These are phyloP conservation scores for Alexandromys oeconomus DNA, from an alignment of 2,797 vertebrate species.

Conservation along the genomic window DNA sequence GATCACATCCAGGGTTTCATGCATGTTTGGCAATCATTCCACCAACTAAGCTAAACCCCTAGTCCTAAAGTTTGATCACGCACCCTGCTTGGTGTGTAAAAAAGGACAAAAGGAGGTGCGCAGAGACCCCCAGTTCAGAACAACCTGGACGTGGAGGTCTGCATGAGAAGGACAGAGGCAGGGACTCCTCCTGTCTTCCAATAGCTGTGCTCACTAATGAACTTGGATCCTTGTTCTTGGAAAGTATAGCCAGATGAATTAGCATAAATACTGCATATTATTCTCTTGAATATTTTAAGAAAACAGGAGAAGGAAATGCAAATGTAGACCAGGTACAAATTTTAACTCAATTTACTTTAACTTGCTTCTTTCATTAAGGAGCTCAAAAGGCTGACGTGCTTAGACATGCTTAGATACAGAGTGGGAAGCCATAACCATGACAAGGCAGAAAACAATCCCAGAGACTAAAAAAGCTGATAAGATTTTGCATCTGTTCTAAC, in stretches of 20 bases:
- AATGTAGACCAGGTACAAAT: conserved; percentile 29
- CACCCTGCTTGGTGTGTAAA: background rate
- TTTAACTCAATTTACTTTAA: conserved; percentile 45
- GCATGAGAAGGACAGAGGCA: background rate
- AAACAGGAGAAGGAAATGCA: background rate
- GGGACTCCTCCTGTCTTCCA: background rate
- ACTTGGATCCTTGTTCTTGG: background rate
- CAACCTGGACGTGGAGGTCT: background rate
- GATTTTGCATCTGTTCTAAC: background rate
- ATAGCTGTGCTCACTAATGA: background rate
- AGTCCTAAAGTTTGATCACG: background rate
- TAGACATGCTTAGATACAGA: background rate
- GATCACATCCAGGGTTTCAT: background rate
- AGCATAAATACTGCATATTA: conserved; percentile 14
- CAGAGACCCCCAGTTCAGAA: background rate
- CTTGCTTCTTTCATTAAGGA: conserved; percentile 2
- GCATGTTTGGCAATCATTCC: background rate
- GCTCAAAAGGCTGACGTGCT: background rate
- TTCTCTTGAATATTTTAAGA: conserved; percentile 32
- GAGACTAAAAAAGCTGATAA: background rate
- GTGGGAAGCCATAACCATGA: background rate
- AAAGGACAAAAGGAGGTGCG: background rate
- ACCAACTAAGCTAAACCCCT: no score
- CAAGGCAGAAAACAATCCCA: background rate
- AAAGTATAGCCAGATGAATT: background rate